phyloP scores from a whole-genome alignment of 1,140 invertebrate species.

The Halictus rubicundus region DNA sequence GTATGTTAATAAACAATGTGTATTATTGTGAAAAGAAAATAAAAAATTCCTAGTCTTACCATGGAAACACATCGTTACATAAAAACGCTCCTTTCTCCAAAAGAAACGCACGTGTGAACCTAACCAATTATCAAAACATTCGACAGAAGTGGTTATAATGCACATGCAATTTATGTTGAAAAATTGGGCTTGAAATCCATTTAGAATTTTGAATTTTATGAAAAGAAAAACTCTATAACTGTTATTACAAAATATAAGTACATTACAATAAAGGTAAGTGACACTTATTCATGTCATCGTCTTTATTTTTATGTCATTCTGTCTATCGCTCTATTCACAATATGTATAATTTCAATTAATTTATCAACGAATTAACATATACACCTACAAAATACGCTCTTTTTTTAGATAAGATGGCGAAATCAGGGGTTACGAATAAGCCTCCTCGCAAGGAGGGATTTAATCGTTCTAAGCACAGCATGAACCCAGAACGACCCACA shows the following conservation, averaged over 20 bases:
- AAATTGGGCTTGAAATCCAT: too few species aligned
- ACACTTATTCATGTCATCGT: background rate
- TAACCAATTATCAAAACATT: too few species aligned
- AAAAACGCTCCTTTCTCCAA: too few species aligned
- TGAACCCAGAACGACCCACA: slow-evolving; percentile 91
- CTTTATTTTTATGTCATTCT: background rate
- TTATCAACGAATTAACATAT: background rate
- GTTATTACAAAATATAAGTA: background rate
- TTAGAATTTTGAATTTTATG: background rate
- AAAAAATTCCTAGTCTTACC: too few species aligned
- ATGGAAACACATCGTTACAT: too few species aligned
- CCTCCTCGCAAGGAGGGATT: slow-evolving; percentile 88
- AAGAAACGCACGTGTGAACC: too few species aligned
- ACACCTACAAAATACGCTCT: background rate
- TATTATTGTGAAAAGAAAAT: too few species aligned
- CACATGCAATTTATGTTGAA: too few species aligned
- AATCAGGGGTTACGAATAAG: slow-evolving; percentile 85
- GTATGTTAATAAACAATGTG: too few species aligned
- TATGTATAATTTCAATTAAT: background rate
- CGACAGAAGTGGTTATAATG: too few species aligned
- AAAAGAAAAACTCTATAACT: background rate
- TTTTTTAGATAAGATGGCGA: slow-evolving; percentile 83
- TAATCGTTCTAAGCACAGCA: slow-evolving; percentile 90
- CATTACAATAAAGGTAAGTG: background rate
- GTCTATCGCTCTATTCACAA: background rate